Conservation (phyloP, 2,888 invertebrate genomes). For the Phyto melanocephala region DNA sequence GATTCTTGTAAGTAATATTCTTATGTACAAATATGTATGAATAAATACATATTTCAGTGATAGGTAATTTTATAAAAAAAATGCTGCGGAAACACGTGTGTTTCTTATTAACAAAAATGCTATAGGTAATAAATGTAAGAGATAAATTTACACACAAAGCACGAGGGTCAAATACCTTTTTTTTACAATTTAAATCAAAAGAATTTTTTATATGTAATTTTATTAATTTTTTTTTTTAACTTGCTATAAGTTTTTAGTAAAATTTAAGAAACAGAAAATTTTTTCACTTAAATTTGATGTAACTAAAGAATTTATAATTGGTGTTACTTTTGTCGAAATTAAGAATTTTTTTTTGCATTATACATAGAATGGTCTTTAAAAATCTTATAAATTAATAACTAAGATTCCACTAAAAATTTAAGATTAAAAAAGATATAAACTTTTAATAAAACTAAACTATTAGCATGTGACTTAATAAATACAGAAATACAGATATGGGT, state of each 20-base stretch:
- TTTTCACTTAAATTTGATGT: too few relatives aligned
- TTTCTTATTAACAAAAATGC: slow-evolving; percentile 16
- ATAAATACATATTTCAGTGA: slow-evolving; percentile 70
- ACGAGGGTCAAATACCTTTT: neutral
- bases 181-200: neutral
- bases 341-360: too few relatives aligned
- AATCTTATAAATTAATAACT: too few relatives aligned
- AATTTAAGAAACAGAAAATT: too few relatives aligned
- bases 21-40: slow-evolving; percentile 19
- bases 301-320: too few relatives aligned
- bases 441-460: too few relatives aligned
- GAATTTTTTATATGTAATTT: neutral
- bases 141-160: neutral
- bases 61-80: slow-evolving; percentile 68
- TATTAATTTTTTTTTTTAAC: neutral
- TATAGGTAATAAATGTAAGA: slow-evolving; percentile 13
- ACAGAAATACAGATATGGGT: too few relatives aligned
- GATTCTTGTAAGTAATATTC: neutral
- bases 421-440: too few relatives aligned
- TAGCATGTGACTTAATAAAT: too few relatives aligned
- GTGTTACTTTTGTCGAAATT: too few relatives aligned
- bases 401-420: too few relatives aligned
- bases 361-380: too few relatives aligned
- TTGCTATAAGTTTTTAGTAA: neutral
- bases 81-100: slow-evolving; percentile 56